A percentile compares a stretch with the other conserved stretches of the same genome.
phyloP scores from a whole-genome alignment of 1,140 invertebrate genomes.

The Atta texana region DNA sequence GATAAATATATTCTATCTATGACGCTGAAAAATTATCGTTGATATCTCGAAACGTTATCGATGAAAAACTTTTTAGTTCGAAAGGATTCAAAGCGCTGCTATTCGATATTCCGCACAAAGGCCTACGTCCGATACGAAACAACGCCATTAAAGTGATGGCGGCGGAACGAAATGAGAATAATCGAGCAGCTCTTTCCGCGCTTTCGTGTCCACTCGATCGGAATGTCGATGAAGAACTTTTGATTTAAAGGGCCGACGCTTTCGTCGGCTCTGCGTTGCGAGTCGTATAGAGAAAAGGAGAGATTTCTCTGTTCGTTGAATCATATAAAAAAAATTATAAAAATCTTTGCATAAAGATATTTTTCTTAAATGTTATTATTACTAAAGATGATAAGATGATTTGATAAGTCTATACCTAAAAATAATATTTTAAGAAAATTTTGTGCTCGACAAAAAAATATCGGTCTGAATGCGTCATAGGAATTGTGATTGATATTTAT shows the following conservation, averaged over 20 bases:
- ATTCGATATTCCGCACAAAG: constrained; percentile 62
- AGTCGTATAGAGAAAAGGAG: constrained; percentile 18
- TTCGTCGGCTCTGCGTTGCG: constrained; percentile 7
- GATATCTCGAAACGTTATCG: constrained; percentile 49
- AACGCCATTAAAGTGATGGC: constrained; percentile 63
- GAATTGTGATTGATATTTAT: not conserved
- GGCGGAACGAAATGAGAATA: constrained; percentile 62
- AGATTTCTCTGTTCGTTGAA: constrained; percentile 3
- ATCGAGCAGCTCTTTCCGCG: constrained; percentile 60
- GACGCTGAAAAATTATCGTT: constrained; percentile 23
- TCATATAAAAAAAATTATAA: constrained; percentile 47
- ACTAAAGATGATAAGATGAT: not conserved
- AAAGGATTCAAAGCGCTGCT: constrained; percentile 44
- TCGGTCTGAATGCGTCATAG: not conserved
- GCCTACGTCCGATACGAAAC: constrained; percentile 59
- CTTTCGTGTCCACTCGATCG: constrained; percentile 61
- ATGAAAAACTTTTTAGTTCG: constrained; percentile 54
- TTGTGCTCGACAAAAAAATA: not conserved
- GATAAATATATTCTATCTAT: not conserved
- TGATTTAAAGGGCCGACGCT: constrained; percentile 63
- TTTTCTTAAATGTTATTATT: not conserved
- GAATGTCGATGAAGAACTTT: constrained; percentile 64
- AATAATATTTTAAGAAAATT: not conserved
- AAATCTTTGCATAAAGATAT: not conserved
- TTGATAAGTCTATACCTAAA: not conserved